Evolutionary conservation across 1,140 invertebrate species (phyloP).

Genomic region (Megathymus violae): DNA sequence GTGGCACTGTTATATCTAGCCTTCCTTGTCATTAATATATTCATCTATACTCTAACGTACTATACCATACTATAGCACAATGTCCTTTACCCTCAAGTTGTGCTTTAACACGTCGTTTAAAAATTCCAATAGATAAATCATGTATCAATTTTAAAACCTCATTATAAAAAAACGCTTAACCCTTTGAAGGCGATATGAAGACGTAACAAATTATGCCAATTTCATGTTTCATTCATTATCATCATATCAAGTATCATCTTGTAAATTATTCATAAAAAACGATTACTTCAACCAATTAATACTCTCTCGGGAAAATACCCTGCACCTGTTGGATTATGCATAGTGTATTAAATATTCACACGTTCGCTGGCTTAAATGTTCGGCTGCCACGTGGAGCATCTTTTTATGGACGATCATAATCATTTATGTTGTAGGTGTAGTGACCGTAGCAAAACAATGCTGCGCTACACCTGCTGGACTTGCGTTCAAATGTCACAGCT

Average conservation of each 20-base stretch:
- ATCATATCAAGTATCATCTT: too few species aligned
- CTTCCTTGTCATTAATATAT: too few species aligned
- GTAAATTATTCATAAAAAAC: neutral
- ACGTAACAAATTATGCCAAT: neutral
- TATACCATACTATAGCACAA: too few species aligned
- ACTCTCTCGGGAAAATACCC: neutral
- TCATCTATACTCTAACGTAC: too few species aligned
- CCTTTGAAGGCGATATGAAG: too few species aligned
- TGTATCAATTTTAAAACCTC: too few species aligned
- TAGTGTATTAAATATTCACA: constrained; percentile 8
- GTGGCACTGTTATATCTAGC: too few species aligned
- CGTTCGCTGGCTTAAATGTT: neutral
- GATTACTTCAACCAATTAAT: neutral
- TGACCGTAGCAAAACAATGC: constrained; percentile 13
- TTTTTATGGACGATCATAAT: constrained; percentile 12
- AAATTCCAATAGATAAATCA: too few species aligned
- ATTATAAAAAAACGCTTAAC: too few species aligned
- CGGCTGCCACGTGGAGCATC: neutral
- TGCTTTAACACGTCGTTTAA: too few species aligned
- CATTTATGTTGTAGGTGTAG: constrained; percentile 11
- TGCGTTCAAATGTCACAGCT: neutral
- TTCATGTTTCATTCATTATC: too few species aligned
- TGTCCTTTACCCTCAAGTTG: too few species aligned
- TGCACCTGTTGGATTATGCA: neutral
- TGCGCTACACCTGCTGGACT: constrained; percentile 1